These are phyloP conservation scores for Scaptomyza polygonia DNA, from an alignment of 2,888 invertebrate genomes.

Conservation along the genomic window DNA sequence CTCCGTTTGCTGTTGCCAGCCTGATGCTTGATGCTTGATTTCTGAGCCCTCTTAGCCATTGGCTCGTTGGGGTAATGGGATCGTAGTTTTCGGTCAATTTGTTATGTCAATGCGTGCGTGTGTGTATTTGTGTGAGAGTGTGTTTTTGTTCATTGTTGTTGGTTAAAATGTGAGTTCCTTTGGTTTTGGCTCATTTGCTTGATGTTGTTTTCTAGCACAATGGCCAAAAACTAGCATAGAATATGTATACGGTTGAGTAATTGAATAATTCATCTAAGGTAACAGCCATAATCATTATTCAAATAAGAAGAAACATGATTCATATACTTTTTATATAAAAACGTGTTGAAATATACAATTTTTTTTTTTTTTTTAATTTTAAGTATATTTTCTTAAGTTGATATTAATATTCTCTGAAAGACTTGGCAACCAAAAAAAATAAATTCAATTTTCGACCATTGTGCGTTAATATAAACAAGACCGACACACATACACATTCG, in stretches of 20 bases:
- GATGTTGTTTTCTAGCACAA: constrained; percentile 51
- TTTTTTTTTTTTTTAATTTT: not conserved
- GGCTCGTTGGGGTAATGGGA: constrained; percentile 71
- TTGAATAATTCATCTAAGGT: not conserved
- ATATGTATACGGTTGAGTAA: not conserved
- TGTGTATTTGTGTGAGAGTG: constrained; percentile 26
- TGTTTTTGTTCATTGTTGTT: constrained; percentile 50
- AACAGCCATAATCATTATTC: not conserved
- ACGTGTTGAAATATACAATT: not conserved
- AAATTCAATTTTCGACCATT: constrained; percentile 45
- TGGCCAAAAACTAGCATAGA: constrained; percentile 13
- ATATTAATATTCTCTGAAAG: not conserved
- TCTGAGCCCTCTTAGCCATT: constrained; percentile 52
- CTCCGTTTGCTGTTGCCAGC: constrained; percentile 40
- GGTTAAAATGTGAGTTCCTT: constrained; percentile 68
- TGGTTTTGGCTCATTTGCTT: constrained; percentile 74
- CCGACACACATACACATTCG: constrained; percentile 26
- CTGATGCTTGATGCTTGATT: constrained; percentile 66
- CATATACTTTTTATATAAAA: not conserved
- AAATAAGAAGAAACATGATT: not conserved
- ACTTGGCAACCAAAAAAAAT: constrained; percentile 10
- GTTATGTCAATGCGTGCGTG: constrained; percentile 63
- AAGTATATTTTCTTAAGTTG: not conserved
- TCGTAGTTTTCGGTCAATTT: constrained; percentile 82
- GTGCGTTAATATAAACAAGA: constrained; percentile 29